Evolutionary conservation across 2,113 vertebrate genomes (phyloP).

Genomic region (Trochalopteron elliotii): DNA sequence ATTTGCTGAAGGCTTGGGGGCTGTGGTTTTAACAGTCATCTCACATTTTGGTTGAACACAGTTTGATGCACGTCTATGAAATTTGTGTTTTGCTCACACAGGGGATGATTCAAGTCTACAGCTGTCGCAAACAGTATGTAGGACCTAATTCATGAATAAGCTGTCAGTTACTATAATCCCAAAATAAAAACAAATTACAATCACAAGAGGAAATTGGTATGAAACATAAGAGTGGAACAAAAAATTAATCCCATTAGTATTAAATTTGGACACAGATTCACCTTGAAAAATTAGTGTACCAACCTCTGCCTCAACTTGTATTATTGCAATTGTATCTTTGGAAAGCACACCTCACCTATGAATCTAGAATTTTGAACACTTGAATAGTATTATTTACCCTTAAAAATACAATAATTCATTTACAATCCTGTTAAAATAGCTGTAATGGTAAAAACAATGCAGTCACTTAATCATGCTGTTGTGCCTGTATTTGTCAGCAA

Average conservation of each 20-base stretch:
- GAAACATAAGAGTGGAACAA: background rate
- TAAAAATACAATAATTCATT: background rate
- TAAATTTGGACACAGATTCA: background rate
- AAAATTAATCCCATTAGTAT: background rate
- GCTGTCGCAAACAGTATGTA: constrained; percentile 61
- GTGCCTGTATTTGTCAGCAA: background rate
- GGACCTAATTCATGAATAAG: constrained; percentile 31
- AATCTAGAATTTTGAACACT: background rate
- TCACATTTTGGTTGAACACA: constrained; percentile 36
- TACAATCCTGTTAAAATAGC: background rate
- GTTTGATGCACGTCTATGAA: constrained; percentile 64
- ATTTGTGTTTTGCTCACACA: constrained; percentile 56
- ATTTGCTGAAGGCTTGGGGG: constrained; percentile 19
- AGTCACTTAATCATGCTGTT: background rate
- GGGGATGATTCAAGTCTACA: constrained; percentile 62
- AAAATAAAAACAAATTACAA: constrained; percentile 29
- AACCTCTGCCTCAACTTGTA: background rate
- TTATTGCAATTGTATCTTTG: background rate
- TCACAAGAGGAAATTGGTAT: background rate
- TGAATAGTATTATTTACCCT: background rate
- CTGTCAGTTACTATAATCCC: constrained; percentile 38
- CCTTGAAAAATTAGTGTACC: background rate
- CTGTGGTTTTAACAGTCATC: constrained; percentile 42
- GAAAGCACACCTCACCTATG: background rate
- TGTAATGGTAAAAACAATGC: background rate